Base-by-base conservation (phyloP, 2,888 invertebrate genomes). In the Horisme vitalbata region DNA sequence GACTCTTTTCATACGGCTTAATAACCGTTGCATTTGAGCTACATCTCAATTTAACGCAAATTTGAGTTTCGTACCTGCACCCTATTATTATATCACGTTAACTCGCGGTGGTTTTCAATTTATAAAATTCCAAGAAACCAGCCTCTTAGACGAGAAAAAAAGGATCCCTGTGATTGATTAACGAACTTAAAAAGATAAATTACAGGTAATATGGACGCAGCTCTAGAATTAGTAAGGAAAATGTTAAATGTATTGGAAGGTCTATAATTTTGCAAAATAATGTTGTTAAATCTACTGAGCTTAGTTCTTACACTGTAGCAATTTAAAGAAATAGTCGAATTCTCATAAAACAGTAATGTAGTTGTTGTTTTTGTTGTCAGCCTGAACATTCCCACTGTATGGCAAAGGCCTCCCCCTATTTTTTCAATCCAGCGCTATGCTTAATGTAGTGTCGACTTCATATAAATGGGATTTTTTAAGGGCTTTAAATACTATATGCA, bases 21-120 rank as follows among this genome's bases (percentile, higher is more conserved):
- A 44, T 43, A 41, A 45, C 30, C 36, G 27, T 35, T 48, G 55
- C 55, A 56, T 56, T 57, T 46, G 32, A 48, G 48, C 43, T 64
- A 71, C 63, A 50, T 63, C 65, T 69, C 63, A 68, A 71, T 76
- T 70, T 73, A 70, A 70, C 72, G 75, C 72, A 59, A 68, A 70
- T 72, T 71, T 72, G 65, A 64, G 68, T 68, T 66, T 66, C 52
- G 60, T 55, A 52, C 54, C 63, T 45, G 51, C 51, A 56, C 66
- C 74, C 76, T 61, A 57, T 71, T 61, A 79, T 78, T 73, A 74
- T 65, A 61, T 52, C 59, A 63, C 66, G 61, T 61, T 63, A 63
- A 68, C 61, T 59, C 52, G 45, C 43, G 52, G 37, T 54, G 59
- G 59, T 73, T 70, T 73, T 77, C 73, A 80, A 76, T 79, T 75